phyloP scores from a whole-genome alignment of 2,113 vertebrate genomes.

The Nanorana parkeri region DNA sequence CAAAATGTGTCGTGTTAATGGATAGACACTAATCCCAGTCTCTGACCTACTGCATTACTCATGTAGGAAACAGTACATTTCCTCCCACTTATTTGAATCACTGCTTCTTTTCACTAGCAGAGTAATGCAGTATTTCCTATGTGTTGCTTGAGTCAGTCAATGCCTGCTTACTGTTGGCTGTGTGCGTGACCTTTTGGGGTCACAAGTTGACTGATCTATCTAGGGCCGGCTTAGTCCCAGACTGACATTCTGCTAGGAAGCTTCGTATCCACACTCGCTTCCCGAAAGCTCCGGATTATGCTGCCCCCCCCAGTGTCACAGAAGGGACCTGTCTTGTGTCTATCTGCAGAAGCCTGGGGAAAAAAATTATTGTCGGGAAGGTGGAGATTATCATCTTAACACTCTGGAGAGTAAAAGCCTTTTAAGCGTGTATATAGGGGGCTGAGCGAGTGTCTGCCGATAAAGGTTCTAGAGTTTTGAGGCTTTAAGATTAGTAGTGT shows the following conservation, averaged over 20 bases:
- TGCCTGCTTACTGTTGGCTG: slow-evolving; percentile 9
- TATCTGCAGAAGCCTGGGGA: slow-evolving; percentile 65
- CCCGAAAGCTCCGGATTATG: slow-evolving; percentile 66
- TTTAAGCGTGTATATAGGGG: neutral
- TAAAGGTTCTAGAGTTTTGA: too few relatives aligned
- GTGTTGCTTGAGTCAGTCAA: neutral
- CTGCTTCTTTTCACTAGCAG: neutral
- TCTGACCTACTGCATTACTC: neutral
- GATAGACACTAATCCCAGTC: neutral
- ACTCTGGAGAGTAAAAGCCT: slow-evolving; percentile 28
- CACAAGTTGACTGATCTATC: slow-evolving; percentile 52
- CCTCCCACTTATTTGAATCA: neutral
- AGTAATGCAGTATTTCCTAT: neutral
- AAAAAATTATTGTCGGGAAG: slow-evolving; percentile 62
- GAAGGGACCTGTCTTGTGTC: slow-evolving; percentile 62
- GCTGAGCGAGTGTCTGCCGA: neutral
- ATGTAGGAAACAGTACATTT: neutral
- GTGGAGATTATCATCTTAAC: slow-evolving; percentile 61
- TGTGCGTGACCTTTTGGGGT: slow-evolving; percentile 45
- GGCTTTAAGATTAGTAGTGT: too few relatives aligned
- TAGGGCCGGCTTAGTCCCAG: slow-evolving; percentile 48
- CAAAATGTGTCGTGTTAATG: too few relatives aligned
- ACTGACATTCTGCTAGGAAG: slow-evolving; percentile 57
- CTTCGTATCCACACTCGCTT: slow-evolving; percentile 64
- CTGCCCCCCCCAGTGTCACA: slow-evolving; percentile 54